Percentiles rank a stretch among this genome's conserved stretches.
Conservation (phyloP, 2,888 invertebrate genomes). For the Pandemis heparana region DNA sequence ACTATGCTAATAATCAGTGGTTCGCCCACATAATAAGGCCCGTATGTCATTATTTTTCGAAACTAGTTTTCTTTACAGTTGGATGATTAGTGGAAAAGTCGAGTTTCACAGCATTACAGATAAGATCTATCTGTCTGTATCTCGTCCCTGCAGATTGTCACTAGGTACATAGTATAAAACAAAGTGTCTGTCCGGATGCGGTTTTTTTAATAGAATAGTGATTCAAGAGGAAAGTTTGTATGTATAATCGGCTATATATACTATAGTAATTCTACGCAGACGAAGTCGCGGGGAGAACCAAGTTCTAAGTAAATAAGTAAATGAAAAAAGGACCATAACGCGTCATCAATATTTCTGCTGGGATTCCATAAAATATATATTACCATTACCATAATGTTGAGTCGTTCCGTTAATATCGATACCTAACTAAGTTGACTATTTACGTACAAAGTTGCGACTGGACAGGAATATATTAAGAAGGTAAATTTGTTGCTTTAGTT, state of each 20-base stretch:
- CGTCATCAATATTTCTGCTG: conserved; percentile 13
- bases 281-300: too few relatives aligned
- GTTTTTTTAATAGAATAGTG: too few relatives aligned
- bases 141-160: conserved; percentile 1
- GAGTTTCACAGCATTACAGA: conserved; percentile 39
- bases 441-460: neutral
- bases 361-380: neutral
- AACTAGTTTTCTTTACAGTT: conserved; percentile 34
- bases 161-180: too few relatives aligned
- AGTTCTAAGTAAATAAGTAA: too few relatives aligned
- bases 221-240: too few relatives aligned
- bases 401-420: neutral
- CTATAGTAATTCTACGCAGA: too few relatives aligned
- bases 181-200: too few relatives aligned
- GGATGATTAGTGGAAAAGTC: conserved; percentile 33
- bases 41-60: conserved; percentile 31
- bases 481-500: neutral
- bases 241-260: too few relatives aligned
- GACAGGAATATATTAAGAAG: neutral
- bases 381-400: neutral
- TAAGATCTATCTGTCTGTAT: conserved; percentile 29
- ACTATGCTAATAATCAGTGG: conserved; percentile 37
- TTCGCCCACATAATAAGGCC: conserved; percentile 43
- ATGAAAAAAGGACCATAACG: conserved; percentile 10
- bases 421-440: neutral